Evolutionary conservation across 2,888 invertebrate species (phyloP).

Genomic region (Lottia gigantea): DNA sequence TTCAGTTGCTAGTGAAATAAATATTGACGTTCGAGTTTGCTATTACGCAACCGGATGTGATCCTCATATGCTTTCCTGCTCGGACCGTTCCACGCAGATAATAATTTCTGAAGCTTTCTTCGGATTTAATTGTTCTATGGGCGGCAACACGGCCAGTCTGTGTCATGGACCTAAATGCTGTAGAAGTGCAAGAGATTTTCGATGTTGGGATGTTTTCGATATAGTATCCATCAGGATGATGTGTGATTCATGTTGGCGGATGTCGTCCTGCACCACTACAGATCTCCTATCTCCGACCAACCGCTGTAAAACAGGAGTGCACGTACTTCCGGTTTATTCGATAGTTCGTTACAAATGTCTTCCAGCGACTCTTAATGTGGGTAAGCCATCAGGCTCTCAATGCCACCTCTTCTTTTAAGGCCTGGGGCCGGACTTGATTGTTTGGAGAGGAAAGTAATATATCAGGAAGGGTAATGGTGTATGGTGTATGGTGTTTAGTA

Average conservation of each 20-base stretch:
- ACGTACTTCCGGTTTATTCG: neutral
- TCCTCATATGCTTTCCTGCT: neutral
- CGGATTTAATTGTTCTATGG: too few species aligned
- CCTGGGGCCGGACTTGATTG: too few species aligned
- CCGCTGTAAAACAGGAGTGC: neutral
- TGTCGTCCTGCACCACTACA: neutral
- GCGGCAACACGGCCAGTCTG: too few species aligned
- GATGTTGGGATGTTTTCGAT: constrained; percentile 5
- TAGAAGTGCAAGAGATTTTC: neutral
- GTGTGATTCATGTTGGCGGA: neutral
- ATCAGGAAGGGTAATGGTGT: too few species aligned
- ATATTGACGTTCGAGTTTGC: neutral
- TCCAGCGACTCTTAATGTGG: neutral
- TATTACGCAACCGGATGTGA: neutral
- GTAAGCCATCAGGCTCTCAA: too few species aligned
- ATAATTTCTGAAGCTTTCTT: too few species aligned
- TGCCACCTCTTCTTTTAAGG: too few species aligned
- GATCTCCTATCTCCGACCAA: neutral
- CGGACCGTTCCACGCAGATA: too few species aligned
- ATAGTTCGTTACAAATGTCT: neutral
- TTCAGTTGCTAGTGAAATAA: too few species aligned
- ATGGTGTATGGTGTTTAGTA: too few species aligned
- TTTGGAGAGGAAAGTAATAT: too few species aligned
- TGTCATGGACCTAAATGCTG: neutral
- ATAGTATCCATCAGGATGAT: neutral